These are phyloP conservation scores for Alca torda DNA, from an alignment of 2,797 vertebrate genomes.

Conservation along the genomic window DNA sequence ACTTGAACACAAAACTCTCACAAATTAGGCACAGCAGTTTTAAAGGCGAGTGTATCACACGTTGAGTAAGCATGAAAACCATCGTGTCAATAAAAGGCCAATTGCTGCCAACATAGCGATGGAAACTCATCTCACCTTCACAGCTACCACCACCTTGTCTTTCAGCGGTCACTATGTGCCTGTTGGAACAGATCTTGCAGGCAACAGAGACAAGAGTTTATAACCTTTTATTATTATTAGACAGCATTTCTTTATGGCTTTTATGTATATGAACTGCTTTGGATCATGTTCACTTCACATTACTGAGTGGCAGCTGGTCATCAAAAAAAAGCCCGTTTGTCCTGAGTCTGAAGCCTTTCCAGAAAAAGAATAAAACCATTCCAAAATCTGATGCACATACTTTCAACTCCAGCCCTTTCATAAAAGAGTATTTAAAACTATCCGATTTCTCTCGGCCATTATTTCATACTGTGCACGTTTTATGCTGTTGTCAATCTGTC, in stretches of 20 bases:
- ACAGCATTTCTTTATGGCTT: background rate
- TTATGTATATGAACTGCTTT: background rate
- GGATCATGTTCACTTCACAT: background rate
- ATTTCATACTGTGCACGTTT: background rate
- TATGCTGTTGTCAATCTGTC: background rate
- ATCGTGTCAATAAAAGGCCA: background rate
- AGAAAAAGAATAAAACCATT: background rate
- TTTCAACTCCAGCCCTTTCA: background rate
- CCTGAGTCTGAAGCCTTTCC: background rate
- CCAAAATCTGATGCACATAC: background rate
- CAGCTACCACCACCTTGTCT: background rate
- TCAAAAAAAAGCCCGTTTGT: background rate
- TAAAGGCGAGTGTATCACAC: rapidly evolving
- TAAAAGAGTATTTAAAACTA: background rate
- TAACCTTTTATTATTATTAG: background rate
- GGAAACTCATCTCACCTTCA: background rate
- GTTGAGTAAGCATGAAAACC: background rate
- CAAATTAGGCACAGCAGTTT: background rate
- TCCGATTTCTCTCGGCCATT: background rate
- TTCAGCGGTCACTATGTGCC: background rate
- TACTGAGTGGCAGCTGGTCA: background rate
- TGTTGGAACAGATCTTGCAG: background rate
- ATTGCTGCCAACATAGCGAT: no score
- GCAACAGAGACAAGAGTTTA: background rate
- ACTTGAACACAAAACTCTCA: background rate